Evolutionary conservation across 2,797 vertebrate genomes (phyloP).

Genomic region (Dallia pectoralis): DNA sequence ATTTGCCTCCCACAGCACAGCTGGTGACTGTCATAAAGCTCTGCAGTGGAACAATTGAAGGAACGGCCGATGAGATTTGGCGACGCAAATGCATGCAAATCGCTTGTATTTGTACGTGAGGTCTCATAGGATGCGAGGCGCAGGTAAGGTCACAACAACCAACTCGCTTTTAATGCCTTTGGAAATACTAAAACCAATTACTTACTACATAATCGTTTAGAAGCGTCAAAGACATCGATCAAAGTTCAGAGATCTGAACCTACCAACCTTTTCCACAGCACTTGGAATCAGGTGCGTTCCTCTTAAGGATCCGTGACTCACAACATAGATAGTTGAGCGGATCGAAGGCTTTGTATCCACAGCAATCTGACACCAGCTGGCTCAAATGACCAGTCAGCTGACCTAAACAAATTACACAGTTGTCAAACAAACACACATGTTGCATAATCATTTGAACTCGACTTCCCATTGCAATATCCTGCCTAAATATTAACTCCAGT

Average conservation of each 20-base stretch:
- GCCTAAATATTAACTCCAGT: no score
- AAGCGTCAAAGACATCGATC: not conserved
- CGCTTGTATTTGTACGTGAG: not conserved
- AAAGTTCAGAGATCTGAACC: not conserved
- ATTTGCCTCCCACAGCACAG: constrained; percentile 15
- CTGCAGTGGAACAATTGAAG: constrained; percentile 1
- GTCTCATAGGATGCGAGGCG: not conserved
- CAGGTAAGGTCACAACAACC: not conserved
- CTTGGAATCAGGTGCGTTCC: not conserved
- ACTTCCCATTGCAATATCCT: no score
- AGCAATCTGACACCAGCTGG: constrained; percentile 32
- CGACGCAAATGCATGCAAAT: not conserved
- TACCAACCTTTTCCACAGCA: constrained; percentile 28
- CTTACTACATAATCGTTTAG: not conserved
- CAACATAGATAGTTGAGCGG: constrained; percentile 48
- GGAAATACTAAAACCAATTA: not conserved
- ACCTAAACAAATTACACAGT: not conserved
- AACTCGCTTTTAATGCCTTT: not conserved
- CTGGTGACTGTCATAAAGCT: not conserved
- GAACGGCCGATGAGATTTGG: not conserved
- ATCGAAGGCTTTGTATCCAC: constrained; percentile 28
- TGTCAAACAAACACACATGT: not conserved
- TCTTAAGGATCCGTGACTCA: not conserved
- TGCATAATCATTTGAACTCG: not conserved
- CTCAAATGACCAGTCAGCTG: not conserved